phyloP scores from a whole-genome alignment of 2,797 vertebrate genomes.

The Pangasius sanitwongsei region DNA sequence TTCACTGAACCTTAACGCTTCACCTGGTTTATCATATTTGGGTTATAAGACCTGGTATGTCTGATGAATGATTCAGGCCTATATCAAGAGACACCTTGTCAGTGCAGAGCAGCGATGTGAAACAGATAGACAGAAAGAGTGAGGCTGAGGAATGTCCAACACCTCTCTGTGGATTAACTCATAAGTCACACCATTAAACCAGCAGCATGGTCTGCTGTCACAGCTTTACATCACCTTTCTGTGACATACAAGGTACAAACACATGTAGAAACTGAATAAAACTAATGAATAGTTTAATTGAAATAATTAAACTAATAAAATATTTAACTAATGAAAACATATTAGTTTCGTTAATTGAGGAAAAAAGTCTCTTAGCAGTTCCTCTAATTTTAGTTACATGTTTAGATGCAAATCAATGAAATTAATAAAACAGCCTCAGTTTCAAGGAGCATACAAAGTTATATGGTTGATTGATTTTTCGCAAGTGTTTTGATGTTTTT shows the following conservation, averaged over 20 bases:
- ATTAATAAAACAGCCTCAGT: background rate
- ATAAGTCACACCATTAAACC: conserved; percentile 64
- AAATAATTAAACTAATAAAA: background rate
- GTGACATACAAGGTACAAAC: background rate
- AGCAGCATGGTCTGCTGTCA: conserved; percentile 1
- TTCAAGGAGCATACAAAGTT: background rate
- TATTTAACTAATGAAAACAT: background rate
- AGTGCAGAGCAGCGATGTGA: conserved; percentile 57
- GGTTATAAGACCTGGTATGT: conserved; percentile 55
- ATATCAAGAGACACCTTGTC: conserved; percentile 67
- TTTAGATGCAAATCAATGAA: background rate
- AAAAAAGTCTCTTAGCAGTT: background rate
- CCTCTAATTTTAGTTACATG: background rate
- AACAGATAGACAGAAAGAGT: conserved; percentile 40
- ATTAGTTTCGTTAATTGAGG: background rate
- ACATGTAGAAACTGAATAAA: background rate
- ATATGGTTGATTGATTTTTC: background rate
- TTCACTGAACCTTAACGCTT: background rate
- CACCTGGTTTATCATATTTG: conserved; percentile 62
- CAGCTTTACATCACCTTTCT: conserved; percentile 1
- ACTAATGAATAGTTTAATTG: background rate
- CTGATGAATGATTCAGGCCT: conserved; percentile 57
- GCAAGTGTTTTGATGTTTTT: background rate
- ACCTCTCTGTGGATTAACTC: conserved; percentile 53
- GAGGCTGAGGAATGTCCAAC: conserved; percentile 37